A percentile compares a stretch with the other conserved stretches of the same genome.
Conservation (phyloP, 2,113 vertebrate species). For the Semnornis frantzii region DNA sequence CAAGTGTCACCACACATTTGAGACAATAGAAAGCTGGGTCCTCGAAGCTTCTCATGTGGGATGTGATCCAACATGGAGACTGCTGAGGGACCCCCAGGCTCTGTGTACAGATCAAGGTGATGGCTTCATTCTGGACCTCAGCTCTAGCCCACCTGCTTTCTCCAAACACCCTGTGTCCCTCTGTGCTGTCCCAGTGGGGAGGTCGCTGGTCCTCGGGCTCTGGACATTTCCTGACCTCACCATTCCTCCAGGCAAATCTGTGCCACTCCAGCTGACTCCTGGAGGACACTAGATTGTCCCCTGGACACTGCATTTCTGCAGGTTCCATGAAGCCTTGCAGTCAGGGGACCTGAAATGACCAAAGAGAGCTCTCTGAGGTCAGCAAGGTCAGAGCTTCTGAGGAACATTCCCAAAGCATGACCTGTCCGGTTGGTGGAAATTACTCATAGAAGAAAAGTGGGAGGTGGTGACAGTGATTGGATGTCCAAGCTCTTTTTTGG, state of each 20-base stretch:
- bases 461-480: neutral
- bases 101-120: neutral
- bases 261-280: neutral
- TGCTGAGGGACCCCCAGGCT: neutral
- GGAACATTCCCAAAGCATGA: neutral
- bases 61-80: neutral
- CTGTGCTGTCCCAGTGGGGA: neutral
- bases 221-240: neutral
- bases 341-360: fast-evolving
- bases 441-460: neutral
- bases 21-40: too few relatives aligned
- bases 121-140: neutral
- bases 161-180: fast-evolving
- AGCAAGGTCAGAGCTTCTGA: neutral
- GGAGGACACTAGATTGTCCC: neutral
- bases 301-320: neutral
- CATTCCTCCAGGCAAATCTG: neutral
- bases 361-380: neutral
- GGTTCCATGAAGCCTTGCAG: neutral
- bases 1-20: too few relatives aligned
- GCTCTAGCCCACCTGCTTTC: neutral
- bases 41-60: too few relatives aligned
- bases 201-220: neutral
- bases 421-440: neutral
- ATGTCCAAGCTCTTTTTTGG: neutral